These are phyloP conservation scores for Heliocidaris erythrogramma DNA, from an alignment of 35 echinoderm and acorn worm genomes.

Conservation along the genomic window DNA sequence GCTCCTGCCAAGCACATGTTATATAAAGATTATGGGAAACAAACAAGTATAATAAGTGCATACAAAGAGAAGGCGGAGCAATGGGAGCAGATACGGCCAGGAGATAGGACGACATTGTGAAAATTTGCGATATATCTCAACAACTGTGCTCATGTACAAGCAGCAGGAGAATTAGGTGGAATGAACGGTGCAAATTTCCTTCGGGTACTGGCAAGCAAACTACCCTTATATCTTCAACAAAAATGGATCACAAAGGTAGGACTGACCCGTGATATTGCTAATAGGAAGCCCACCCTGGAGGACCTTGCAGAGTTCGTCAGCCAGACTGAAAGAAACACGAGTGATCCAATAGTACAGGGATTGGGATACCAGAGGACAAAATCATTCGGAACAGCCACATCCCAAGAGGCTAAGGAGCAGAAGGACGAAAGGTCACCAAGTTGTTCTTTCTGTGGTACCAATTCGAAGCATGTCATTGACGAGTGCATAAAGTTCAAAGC, in stretches of 20 bases:
- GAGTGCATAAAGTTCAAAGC: slow-evolving; percentile 39
- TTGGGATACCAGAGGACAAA: not conserved
- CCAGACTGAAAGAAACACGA: slow-evolving; percentile 10
- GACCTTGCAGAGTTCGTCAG: slow-evolving; percentile 43
- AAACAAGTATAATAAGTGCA: slow-evolving; percentile 43
- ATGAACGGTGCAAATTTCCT: not conserved
- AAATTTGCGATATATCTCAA: slow-evolving; percentile 62
- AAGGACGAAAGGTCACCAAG: not conserved
- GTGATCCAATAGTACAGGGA: slow-evolving; percentile 14
- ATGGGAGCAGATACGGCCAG: slow-evolving; percentile 44
- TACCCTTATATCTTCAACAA: slow-evolving; percentile 25
- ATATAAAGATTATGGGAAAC: slow-evolving; percentile 54
- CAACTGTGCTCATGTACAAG: slow-evolving; percentile 21
- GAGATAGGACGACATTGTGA: slow-evolving; percentile 40
- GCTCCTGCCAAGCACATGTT: slow-evolving; percentile 50
- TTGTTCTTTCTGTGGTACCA: slow-evolving; percentile 8
- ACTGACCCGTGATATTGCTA: not conserved
- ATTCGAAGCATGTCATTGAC: not conserved
- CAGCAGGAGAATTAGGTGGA: not conserved
- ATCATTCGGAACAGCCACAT: not conserved
- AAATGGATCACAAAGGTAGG: slow-evolving; percentile 38
- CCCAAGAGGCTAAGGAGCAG: not conserved
- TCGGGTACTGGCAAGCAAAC: not conserved
- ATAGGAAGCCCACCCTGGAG: not conserved
- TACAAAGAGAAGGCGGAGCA: slow-evolving; percentile 46